Conservation (phyloP, 2,113 vertebrate genomes). For the Sporophila hypoxantha region DNA sequence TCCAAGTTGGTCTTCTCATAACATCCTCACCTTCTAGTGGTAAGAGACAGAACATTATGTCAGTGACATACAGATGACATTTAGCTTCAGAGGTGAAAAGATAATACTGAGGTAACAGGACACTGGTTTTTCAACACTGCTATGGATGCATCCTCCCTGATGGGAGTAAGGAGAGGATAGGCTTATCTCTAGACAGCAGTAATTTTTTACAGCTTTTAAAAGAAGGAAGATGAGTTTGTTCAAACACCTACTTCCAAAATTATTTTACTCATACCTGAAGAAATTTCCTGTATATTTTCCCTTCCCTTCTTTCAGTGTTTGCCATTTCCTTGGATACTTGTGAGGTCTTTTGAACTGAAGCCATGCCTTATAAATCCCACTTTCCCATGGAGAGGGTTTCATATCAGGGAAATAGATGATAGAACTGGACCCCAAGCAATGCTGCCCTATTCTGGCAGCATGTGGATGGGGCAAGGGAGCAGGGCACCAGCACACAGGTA, state of each 20-base stretch:
- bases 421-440: neutral
- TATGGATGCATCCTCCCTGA: neutral
- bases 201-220: neutral
- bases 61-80: neutral
- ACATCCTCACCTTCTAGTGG: neutral
- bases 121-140: neutral
- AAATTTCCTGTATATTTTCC: neutral
- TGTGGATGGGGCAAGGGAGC: fast-evolving
- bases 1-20: neutral
- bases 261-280: neutral
- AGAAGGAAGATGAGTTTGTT: neutral
- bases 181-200: neutral
- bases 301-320: neutral
- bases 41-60: neutral
- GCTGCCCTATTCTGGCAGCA: neutral
- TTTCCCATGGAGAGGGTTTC: neutral
- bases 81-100: neutral
- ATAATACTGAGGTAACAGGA: neutral
- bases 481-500: neutral
- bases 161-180: neutral
- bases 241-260: neutral
- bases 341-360: neutral
- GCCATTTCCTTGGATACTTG: neutral
- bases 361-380: neutral
- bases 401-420: neutral